Conservation (phyloP, 2,888 invertebrate genomes). For the Rhyacophila evoluta region DNA sequence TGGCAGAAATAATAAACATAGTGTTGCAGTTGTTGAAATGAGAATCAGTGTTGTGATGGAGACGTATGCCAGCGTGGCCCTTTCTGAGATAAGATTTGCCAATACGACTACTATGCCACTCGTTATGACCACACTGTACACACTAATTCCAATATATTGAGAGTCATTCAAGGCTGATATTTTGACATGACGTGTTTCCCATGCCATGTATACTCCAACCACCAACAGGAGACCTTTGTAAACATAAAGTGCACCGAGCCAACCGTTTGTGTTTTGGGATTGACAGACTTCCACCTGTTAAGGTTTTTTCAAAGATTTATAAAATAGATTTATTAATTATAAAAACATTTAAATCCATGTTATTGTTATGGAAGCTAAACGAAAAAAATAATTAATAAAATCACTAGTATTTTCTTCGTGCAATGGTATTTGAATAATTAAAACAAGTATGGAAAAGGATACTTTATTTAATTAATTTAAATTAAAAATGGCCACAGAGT, state of each 20-base stretch:
- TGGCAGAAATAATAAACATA: constrained; percentile 88
- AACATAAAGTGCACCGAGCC: constrained; percentile 90
- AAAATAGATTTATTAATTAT: too few relatives aligned
- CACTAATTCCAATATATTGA: constrained; percentile 93
- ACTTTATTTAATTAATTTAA: too few relatives aligned
- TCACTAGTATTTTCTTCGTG: too few relatives aligned
- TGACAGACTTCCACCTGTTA: constrained; percentile 89
- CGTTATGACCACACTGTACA: constrained; percentile 91
- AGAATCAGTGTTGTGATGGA: constrained; percentile 87
- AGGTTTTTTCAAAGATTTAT: too few relatives aligned
- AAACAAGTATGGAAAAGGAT: too few relatives aligned
- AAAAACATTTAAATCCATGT: too few relatives aligned
- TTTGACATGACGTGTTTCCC: constrained; percentile 94
- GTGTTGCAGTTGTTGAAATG: constrained; percentile 86
- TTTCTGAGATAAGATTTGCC: constrained; percentile 88
- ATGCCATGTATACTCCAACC: constrained; percentile 95
- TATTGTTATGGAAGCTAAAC: too few relatives aligned
- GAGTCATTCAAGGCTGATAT: constrained; percentile 93
- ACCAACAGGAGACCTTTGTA: constrained; percentile 90
- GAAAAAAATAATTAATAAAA: too few relatives aligned
- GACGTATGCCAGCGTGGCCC: constrained; percentile 83
- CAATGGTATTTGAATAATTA: too few relatives aligned
- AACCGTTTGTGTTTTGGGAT: constrained; percentile 88
- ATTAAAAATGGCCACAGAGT: too few relatives aligned
- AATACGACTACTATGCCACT: constrained; percentile 88